Conservation (phyloP, 1,140 invertebrate genomes). For the Diorhabda carinulata region DNA sequence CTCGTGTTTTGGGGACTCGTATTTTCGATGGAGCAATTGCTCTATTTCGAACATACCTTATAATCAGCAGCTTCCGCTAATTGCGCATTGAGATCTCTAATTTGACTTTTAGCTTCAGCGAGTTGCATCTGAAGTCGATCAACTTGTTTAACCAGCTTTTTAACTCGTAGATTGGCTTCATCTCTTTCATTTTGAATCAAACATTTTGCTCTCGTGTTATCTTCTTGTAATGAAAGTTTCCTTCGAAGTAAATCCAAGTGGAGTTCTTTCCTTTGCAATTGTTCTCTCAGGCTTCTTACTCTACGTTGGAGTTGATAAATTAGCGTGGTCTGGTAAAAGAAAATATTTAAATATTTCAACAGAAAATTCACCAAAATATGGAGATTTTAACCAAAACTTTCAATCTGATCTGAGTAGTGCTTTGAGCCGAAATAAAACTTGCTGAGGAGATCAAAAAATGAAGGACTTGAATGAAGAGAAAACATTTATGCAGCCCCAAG, state of each 20-base stretch:
- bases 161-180: conserved; percentile 67
- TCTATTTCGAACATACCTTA: conserved; percentile 55
- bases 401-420: too few relatives aligned
- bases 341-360: too few relatives aligned
- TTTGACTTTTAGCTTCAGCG: conserved; percentile 64
- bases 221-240: conserved; percentile 79
- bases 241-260: conserved; percentile 84
- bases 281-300: conserved; percentile 77
- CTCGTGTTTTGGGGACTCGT: too few relatives aligned
- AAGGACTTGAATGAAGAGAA: too few relatives aligned
- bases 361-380: too few relatives aligned
- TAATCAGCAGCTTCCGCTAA: conserved; percentile 77
- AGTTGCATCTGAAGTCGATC: conserved; percentile 71
- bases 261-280: conserved; percentile 84
- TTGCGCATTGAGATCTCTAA: conserved; percentile 73
- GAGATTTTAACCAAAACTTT: too few relatives aligned
- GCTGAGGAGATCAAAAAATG: too few relatives aligned
- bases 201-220: conserved; percentile 63
- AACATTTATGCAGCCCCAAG: too few relatives aligned
- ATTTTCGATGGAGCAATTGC: too few relatives aligned
- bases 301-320: conserved; percentile 80
- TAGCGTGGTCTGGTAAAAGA: conserved; percentile 63
- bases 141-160: conserved; percentile 72
- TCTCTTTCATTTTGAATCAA: conserved; percentile 65
- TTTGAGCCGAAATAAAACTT: too few relatives aligned